phyloP scores from a whole-genome alignment of 2,797 vertebrate species.

The Mormyrus hasselquistii region DNA sequence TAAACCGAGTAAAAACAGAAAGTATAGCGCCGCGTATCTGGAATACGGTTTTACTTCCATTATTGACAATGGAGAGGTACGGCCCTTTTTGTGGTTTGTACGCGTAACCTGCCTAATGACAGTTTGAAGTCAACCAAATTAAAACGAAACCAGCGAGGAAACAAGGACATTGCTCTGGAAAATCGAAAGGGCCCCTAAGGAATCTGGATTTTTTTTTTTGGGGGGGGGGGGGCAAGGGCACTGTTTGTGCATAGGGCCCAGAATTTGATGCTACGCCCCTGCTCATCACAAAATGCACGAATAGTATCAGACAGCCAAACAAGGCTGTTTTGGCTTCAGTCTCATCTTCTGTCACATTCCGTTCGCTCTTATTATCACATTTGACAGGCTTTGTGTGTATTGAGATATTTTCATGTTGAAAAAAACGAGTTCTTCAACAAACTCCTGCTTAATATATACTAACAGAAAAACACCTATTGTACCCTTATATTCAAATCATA shows the following conservation, averaged over 20 bases:
- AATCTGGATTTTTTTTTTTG: too few species aligned
- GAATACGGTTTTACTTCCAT: neutral
- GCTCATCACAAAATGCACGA: constrained; percentile 11
- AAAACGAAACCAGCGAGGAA: neutral
- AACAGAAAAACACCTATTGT: neutral
- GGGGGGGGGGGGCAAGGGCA: too few species aligned
- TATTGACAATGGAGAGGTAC: neutral
- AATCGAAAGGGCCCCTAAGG: neutral
- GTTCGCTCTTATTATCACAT: constrained; percentile 2
- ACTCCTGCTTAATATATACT: constrained; percentile 18
- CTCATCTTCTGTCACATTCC: constrained; percentile 13
- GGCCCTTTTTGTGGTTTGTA: neutral
- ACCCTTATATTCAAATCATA: neutral
- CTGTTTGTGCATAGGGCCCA: too few species aligned
- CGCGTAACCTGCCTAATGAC: neutral
- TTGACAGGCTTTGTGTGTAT: constrained; percentile 18
- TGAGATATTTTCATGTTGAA: constrained; percentile 18
- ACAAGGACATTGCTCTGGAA: neutral
- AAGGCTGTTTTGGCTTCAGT: constrained; percentile 11
- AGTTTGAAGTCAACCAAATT: neutral
- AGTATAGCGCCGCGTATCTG: neutral
- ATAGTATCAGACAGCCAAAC: constrained; percentile 19
- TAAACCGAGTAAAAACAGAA: neutral
- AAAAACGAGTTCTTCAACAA: constrained; percentile 18
- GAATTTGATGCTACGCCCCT: too few species aligned